phyloP scores from a whole-genome alignment of 2,113 vertebrate species.

The pig (Sus scrofa) region T2T-Sscrofa CM000817.6:112377001-112377500 shows the following conservation, averaged over 20 bases:
- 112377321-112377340: conserved; percentile 70
- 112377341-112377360: conserved; percentile 95
- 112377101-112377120: background rate
- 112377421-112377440: conserved; percentile 88
- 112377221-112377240: background rate
- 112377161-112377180: background rate
- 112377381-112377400: conserved; percentile 94
- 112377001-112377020: background rate
- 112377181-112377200: background rate
- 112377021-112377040: background rate
- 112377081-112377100: background rate
- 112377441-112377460: conserved; percentile 40
- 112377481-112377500: background rate
- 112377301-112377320: background rate
- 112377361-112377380: conserved; percentile 96
- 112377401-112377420: conserved; percentile 93
- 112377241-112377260: background rate
- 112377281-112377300: background rate
- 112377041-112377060: background rate
- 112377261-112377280: background rate
- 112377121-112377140: background rate
- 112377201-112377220: background rate
- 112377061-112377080: background rate
- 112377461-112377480: background rate
- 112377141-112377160: background rate